phyloP scores from a whole-genome alignment of 2,888 invertebrate species.

The Tipula helvola region DNA sequence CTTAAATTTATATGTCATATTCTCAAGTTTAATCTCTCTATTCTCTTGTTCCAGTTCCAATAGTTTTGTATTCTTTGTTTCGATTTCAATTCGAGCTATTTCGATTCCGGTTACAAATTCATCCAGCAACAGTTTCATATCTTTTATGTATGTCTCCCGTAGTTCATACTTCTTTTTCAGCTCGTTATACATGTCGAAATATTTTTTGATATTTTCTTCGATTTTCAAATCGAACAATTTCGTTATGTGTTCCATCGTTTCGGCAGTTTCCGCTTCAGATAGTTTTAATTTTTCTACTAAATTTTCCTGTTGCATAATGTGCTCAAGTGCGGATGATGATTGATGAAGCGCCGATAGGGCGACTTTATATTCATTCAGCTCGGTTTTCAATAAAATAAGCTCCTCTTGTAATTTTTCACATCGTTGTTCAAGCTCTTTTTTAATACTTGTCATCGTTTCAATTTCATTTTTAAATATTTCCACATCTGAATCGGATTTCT shows the following conservation, averaged over 20 bases:
- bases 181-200: constrained; percentile 32
- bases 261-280: constrained; percentile 34
- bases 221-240: constrained; percentile 36
- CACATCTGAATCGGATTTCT: constrained; percentile 36
- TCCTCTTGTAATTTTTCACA: constrained; percentile 27
- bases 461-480: constrained; percentile 32
- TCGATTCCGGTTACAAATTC: constrained; percentile 35
- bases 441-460: constrained; percentile 28
- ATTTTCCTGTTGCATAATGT: constrained; percentile 34
- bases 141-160: constrained; percentile 33
- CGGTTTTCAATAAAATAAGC: constrained; percentile 23
- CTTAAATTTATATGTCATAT: constrained; percentile 28
- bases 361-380: constrained; percentile 26
- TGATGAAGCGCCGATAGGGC: constrained; percentile 24
- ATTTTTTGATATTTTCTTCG: constrained; percentile 31
- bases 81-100: constrained; percentile 32
- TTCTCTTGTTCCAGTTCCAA: constrained; percentile 30
- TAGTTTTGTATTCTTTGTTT: constrained; percentile 30
- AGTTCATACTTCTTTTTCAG: constrained; percentile 33
- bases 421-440: constrained; percentile 28
- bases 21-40: constrained; percentile 32
- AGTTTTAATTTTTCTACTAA: constrained; percentile 32
- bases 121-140: constrained; percentile 35
- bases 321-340: constrained; percentile 30
- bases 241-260: constrained; percentile 36